Conservation (phyloP, 2,797 vertebrate species). For the Somateria mollissima region DNA sequence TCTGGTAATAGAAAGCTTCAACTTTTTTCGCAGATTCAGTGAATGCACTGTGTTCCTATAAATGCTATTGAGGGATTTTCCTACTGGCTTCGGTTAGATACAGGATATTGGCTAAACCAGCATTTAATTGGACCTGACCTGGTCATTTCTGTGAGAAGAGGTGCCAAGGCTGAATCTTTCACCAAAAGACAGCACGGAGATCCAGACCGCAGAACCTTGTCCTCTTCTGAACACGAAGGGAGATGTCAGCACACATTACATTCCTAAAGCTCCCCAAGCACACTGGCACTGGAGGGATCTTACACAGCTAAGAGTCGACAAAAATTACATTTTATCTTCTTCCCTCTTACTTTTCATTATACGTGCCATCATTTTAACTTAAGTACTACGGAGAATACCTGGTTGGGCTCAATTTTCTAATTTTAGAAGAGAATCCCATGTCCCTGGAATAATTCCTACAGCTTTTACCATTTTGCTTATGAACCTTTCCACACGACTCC, state of each 20-base stretch:
- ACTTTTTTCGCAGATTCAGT: background rate
- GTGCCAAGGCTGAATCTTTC: background rate
- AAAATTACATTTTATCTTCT: background rate
- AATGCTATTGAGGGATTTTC: background rate
- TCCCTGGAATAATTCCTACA: background rate
- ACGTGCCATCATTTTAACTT: background rate
- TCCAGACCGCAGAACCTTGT: background rate
- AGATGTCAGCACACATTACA: background rate
- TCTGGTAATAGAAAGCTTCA: background rate
- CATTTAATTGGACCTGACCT: background rate
- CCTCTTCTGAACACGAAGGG: background rate
- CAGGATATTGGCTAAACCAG: background rate
- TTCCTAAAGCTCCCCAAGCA: background rate
- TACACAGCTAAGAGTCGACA: background rate
- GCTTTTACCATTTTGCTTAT: background rate
- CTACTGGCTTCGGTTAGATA: background rate
- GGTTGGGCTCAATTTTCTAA: background rate
- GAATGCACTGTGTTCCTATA: background rate
- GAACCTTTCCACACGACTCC: background rate
- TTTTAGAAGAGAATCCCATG: background rate
- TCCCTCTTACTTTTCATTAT: background rate
- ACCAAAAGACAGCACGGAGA: accelerated
- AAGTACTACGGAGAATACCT: background rate
- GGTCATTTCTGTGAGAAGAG: background rate
- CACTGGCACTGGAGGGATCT: background rate